These are phyloP conservation scores for Caenorhabditis plicata DNA, from an alignment of 2,888 invertebrate genomes.

Conservation along the genomic window DNA sequence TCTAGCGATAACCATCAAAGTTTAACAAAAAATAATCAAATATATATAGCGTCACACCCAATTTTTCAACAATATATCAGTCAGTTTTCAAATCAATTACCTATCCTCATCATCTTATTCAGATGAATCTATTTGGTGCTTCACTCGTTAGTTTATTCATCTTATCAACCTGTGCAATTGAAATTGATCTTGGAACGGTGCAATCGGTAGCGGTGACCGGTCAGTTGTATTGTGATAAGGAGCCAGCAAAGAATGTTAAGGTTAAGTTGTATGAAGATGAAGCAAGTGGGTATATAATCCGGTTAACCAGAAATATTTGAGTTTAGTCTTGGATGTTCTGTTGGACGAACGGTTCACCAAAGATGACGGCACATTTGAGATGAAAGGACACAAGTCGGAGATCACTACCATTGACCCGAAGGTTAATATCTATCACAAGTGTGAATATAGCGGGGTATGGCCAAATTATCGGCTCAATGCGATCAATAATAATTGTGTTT, in stretches of 20 bases:
- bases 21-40: no score
- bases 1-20: no score
- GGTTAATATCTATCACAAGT: slow-evolving; percentile 44
- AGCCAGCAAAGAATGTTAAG: slow-evolving; percentile 55
- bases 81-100: background rate
- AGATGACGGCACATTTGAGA: slow-evolving; percentile 50
- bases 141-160: background rate
- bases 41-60: background rate
- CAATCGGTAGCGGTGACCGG: slow-evolving; percentile 57
- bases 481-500: slow-evolving; percentile 1
- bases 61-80: background rate
- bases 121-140: background rate
- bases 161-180: slow-evolving; percentile 1
- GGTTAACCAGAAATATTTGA: background rate
- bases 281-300: slow-evolving; percentile 36
- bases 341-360: slow-evolving; percentile 54
- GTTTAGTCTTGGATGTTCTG: slow-evolving; percentile 54
- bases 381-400: slow-evolving; percentile 43
- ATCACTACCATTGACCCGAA: slow-evolving; percentile 44
- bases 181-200: slow-evolving; percentile 45
- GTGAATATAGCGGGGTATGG: slow-evolving; percentile 42
- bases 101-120: background rate
- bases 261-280: slow-evolving; percentile 62
- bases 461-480: background rate
- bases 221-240: slow-evolving; percentile 51